Conservation (phyloP, 2,888 invertebrate species). For the Eupithecia insigniata region DNA sequence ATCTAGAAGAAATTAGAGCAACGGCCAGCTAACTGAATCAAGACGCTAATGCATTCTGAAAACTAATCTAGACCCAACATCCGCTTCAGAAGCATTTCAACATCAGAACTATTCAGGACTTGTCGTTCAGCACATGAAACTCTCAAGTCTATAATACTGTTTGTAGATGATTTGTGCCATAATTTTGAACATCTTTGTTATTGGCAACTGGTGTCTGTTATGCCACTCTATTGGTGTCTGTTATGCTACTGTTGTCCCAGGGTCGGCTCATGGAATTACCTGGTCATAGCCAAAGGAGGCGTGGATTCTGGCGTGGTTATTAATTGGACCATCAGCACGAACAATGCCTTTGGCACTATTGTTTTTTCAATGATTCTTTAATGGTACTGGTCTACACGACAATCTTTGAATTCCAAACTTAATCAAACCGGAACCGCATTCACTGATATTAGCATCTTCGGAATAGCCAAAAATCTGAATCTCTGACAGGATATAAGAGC, state of each 20-base stretch:
- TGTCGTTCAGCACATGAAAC: background rate
- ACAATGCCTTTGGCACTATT: background rate
- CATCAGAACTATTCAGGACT: conserved; percentile 8
- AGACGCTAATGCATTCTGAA: conserved; percentile 27
- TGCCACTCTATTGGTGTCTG: background rate
- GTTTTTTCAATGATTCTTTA: background rate
- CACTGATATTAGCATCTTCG: background rate
- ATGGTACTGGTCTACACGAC: background rate
- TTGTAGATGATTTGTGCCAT: background rate
- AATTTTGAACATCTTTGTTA: background rate
- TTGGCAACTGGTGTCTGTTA: background rate
- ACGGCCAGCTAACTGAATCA: conserved; percentile 25
- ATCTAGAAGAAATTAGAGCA: conserved; percentile 25
- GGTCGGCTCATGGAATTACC: background rate
- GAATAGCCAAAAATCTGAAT: background rate
- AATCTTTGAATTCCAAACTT: background rate
- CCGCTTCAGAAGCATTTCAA: conserved; percentile 18
- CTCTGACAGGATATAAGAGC: background rate
- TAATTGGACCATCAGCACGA: background rate
- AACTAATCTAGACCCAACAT: conserved; percentile 28
- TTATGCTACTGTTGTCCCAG: background rate
- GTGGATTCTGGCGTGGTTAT: background rate
- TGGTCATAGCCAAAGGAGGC: background rate
- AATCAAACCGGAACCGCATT: background rate
- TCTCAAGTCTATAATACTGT: background rate